Evolutionary conservation across 2,888 invertebrate genomes (phyloP).

Genomic region (Dermolepida albohirtum): DNA sequence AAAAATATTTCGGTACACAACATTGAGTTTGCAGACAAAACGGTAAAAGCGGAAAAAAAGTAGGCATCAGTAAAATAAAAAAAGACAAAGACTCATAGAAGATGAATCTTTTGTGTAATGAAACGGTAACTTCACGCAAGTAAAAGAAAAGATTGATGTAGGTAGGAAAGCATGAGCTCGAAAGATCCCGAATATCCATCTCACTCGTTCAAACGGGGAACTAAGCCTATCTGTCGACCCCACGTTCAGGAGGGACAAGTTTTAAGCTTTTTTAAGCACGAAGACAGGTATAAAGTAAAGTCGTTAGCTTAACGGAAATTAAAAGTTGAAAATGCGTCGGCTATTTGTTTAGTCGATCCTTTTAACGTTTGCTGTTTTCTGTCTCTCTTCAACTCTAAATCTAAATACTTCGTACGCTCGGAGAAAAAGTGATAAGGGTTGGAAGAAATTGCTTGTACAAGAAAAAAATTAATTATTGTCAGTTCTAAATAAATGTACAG

Average conservation of each 20-base stretch:
- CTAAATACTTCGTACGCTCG: neutral
- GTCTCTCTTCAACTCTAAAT: neutral
- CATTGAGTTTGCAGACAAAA: slow-evolving; percentile 24
- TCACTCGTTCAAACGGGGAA: slow-evolving; percentile 19
- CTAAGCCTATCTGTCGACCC: slow-evolving; percentile 26
- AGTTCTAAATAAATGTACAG: neutral
- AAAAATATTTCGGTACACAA: slow-evolving; percentile 16
- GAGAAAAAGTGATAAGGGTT: slow-evolving; percentile 14
- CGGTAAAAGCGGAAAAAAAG: slow-evolving; percentile 22
- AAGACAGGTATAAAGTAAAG: slow-evolving; percentile 57
- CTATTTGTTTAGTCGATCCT: slow-evolving; percentile 52
- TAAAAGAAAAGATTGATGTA: slow-evolving; percentile 58
- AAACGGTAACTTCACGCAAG: slow-evolving; percentile 59
- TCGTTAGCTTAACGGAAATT: slow-evolving; percentile 57
- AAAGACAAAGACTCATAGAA: slow-evolving; percentile 52
- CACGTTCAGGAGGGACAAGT: slow-evolving; percentile 27
- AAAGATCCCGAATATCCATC: slow-evolving; percentile 31
- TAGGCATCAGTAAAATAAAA: slow-evolving; percentile 14
- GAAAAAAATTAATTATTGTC: slow-evolving; percentile 32
- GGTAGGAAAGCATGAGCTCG: slow-evolving; percentile 22
- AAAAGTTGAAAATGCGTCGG: slow-evolving; percentile 55
- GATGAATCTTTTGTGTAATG: slow-evolving; percentile 61
- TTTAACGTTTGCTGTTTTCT: slow-evolving; percentile 3
- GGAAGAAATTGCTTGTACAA: slow-evolving; percentile 8
- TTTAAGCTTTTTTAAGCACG: slow-evolving; percentile 33